phyloP scores from a whole-genome alignment of 2,113 vertebrate genomes.

The Toxotes chatareus region DNA sequence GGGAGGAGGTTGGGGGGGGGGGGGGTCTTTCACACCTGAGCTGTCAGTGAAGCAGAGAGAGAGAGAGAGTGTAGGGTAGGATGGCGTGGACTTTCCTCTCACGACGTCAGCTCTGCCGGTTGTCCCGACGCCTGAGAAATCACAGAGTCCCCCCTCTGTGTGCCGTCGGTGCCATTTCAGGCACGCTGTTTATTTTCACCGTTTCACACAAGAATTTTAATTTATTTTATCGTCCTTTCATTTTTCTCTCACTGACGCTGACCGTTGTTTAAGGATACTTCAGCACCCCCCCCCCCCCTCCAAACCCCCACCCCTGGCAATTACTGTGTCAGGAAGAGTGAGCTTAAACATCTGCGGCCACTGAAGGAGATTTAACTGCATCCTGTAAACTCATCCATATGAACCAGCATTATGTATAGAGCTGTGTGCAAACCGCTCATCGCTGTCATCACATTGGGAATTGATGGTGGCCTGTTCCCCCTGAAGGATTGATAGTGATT shows the following conservation, averaged over 20 bases:
- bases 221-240: slow-evolving; percentile 88
- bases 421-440: slow-evolving; percentile 10
- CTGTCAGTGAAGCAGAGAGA: slow-evolving; percentile 55
- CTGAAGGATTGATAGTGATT: neutral
- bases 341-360: slow-evolving; percentile 90
- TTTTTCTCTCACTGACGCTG: slow-evolving; percentile 80
- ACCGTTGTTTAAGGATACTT: slow-evolving; percentile 94
- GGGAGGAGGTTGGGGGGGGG: neutral
- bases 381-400: slow-evolving; percentile 80
- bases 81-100: slow-evolving; percentile 51
- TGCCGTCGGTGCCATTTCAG: slow-evolving; percentile 93
- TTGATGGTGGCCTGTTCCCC: neutral
- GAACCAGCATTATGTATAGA: slow-evolving; percentile 5
- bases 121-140: slow-evolving; percentile 87
- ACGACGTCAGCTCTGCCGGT: slow-evolving; percentile 76
- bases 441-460: neutral
- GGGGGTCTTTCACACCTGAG: slow-evolving; percentile 89
- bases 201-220: slow-evolving; percentile 97
- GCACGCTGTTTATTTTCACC: slow-evolving; percentile 99
- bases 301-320: slow-evolving; percentile 78
- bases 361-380: slow-evolving; percentile 84
- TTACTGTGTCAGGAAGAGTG: slow-evolving; percentile 96
- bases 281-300: slow-evolving; percentile 31
- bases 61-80: slow-evolving; percentile 7
- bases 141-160: slow-evolving; percentile 89